Conservation (phyloP, 2,888 invertebrate genomes). For the Hofmannophila pseudospretella region DNA sequence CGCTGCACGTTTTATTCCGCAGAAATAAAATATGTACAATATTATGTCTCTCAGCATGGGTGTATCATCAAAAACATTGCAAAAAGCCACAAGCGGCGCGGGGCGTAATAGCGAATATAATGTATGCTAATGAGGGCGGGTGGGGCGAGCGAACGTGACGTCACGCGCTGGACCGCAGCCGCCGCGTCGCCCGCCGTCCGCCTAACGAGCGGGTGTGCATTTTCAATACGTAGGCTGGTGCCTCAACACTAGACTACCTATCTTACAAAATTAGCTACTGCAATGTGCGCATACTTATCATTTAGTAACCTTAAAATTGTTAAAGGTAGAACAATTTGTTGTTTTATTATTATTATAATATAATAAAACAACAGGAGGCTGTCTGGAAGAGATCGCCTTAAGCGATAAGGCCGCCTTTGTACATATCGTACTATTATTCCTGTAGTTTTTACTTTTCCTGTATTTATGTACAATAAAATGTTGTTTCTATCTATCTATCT, state of each 20-base stretch:
- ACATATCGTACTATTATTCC: too few relatives aligned
- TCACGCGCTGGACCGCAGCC: conserved; percentile 70
- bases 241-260: conserved; percentile 32
- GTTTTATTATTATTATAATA: too few relatives aligned
- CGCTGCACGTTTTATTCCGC: conserved; percentile 21
- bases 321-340: too few relatives aligned
- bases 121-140: conserved; percentile 74
- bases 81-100: conserved; percentile 57
- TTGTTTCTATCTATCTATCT: too few relatives aligned
- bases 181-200: conserved; percentile 43
- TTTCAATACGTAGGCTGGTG: conserved; percentile 61
- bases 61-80: conserved; percentile 59
- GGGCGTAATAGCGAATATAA: conserved; percentile 71
- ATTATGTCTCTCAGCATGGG: conserved; percentile 32
- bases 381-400: too few relatives aligned
- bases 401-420: too few relatives aligned
- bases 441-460: too few relatives aligned
- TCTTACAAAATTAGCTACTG: too few relatives aligned
- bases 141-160: conserved; percentile 62
- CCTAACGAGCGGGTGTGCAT: conserved; percentile 69
- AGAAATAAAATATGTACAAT: conserved; percentile 32
- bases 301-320: too few relatives aligned
- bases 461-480: too few relatives aligned
- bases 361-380: too few relatives aligned
- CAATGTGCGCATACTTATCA: too few relatives aligned